Evolutionary conservation across 2,797 vertebrate species (phyloP).

Genomic region (Miichthys miiuy): DNA sequence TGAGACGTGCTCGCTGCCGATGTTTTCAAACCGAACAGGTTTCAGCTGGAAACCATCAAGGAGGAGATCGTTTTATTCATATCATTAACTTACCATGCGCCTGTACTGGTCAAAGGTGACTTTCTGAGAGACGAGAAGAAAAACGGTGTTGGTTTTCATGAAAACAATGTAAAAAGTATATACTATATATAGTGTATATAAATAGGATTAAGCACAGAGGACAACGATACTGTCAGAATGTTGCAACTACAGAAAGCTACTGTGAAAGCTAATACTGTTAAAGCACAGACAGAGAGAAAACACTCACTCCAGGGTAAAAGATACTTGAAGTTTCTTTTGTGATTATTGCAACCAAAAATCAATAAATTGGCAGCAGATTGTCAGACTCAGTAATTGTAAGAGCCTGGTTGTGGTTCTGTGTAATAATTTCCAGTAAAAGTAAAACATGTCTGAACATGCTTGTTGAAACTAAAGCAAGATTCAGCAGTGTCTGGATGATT

Average conservation of each 20-base stretch:
- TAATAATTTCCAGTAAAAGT: neutral
- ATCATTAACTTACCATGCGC: constrained; percentile 80
- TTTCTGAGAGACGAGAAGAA: constrained; percentile 86
- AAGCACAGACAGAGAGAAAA: constrained; percentile 5
- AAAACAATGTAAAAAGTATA: neutral
- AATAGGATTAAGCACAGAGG: neutral
- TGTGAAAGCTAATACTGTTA: neutral
- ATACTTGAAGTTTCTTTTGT: neutral
- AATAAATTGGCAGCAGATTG: neutral
- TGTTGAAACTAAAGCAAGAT: neutral
- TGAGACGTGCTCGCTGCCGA: neutral
- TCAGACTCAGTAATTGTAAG: neutral
- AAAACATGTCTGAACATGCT: neutral
- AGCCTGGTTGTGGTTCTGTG: neutral
- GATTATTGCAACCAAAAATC: neutral
- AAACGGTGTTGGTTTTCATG: neutral
- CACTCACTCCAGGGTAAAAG: constrained; percentile 5
- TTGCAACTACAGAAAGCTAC: neutral
- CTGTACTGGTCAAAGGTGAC: constrained; percentile 87
- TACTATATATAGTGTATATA: neutral
- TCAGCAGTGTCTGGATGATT: neutral
- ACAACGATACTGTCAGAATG: neutral
- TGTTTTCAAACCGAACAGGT: neutral
- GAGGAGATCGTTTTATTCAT: neutral
- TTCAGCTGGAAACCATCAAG: neutral